Percentiles rank a stretch among this genome's conserved stretches.
These are phyloP conservation scores for Ellobium chinense DNA, from an alignment of 2,888 invertebrate species.

Conservation along the genomic window DNA sequence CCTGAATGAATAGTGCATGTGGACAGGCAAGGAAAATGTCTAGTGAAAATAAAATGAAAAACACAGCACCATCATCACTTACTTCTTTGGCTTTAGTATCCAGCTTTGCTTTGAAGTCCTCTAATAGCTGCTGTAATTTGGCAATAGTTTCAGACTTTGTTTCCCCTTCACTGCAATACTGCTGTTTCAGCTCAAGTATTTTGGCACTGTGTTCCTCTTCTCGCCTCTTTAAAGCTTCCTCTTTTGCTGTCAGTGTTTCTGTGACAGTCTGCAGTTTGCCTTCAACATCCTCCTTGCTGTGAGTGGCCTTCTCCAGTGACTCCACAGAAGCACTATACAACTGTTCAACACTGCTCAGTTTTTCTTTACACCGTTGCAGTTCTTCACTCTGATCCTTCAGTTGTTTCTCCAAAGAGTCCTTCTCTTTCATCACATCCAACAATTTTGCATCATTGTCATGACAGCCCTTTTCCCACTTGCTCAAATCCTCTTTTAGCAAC, in stretches of 20 bases:
- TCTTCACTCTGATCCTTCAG: background rate
- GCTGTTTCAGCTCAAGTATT: background rate
- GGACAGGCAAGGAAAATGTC: too few species aligned
- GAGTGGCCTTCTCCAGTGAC: background rate
- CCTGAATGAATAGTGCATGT: too few species aligned
- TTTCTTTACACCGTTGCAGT: slow-evolving; percentile 9
- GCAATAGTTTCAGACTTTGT: background rate
- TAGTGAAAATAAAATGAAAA: too few species aligned
- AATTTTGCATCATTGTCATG: background rate
- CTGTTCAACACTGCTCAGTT: background rate
- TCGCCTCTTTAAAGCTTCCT: background rate
- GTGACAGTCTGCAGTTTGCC: background rate
- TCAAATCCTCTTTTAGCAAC: slow-evolving; percentile 8
- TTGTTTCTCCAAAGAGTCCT: background rate
- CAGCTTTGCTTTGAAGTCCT: background rate
- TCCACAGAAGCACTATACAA: background rate
- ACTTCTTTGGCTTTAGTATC: slow-evolving; percentile 18
- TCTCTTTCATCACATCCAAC: background rate
- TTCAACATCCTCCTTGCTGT: background rate
- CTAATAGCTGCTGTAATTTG: background rate
- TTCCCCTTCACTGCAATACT: slow-evolving; percentile 7
- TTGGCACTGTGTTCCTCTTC: background rate
- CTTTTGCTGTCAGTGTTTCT: background rate
- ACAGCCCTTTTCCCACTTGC: background rate
- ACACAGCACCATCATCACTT: too few species aligned